Conservation (phyloP, 2,113 vertebrate species). For the Hemicordylus capensis region DNA sequence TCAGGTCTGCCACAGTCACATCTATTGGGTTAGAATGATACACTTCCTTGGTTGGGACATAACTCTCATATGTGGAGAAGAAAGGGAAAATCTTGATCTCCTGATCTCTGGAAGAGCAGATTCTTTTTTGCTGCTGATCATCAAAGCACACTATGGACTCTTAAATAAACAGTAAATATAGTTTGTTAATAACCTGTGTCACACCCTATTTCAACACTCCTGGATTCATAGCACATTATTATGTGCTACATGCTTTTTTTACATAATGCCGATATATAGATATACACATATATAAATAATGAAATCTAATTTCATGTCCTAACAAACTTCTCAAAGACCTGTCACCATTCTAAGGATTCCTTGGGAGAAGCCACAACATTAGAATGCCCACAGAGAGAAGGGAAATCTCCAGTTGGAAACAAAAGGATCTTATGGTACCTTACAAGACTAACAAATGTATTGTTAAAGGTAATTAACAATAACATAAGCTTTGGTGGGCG, state of each 20-base stretch:
- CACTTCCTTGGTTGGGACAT: not conserved
- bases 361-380: no score
- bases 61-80: not conserved
- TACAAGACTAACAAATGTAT: no score
- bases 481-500: no score
- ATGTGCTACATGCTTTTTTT: no score
- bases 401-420: no score
- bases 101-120: not conserved
- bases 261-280: no score
- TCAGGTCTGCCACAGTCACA: not conserved
- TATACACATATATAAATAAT: no score
- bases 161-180: not conserved
- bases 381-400: no score
- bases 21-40: not conserved
- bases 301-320: no score
- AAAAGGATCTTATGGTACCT: not conserved
- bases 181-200: not conserved
- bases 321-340: no score
- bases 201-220: not conserved
- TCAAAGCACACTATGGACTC: not conserved
- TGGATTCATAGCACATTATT: not conserved
- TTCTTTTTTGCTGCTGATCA: not conserved
- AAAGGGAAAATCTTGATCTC: not conserved
- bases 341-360: not conserved
- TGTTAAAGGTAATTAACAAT: no score